Percentiles rank a stretch among this genome's conserved stretches.
phyloP scores from a whole-genome alignment of 2,113 vertebrate species.

The Nestor notabilis region DNA sequence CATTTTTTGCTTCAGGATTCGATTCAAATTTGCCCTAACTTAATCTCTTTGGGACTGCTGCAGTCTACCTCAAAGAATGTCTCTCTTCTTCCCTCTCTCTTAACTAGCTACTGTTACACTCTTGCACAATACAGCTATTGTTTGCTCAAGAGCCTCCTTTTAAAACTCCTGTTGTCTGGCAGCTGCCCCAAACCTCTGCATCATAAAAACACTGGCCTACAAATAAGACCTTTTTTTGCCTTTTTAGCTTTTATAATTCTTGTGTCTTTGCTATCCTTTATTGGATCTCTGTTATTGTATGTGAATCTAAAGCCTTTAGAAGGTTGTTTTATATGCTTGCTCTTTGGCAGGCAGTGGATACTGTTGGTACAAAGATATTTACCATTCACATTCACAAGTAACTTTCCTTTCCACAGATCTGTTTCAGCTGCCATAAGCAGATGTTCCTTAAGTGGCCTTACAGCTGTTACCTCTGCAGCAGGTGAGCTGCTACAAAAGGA shows the following conservation, averaged over 20 bases:
- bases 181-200: constrained; percentile 56
- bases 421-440: constrained; percentile 64
- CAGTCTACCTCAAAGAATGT: constrained; percentile 67
- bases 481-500: constrained; percentile 56
- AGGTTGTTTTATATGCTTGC: not conserved
- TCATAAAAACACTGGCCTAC: constrained; percentile 39
- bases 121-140: constrained; percentile 62
- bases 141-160: constrained; percentile 57
- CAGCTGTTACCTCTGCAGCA: constrained; percentile 72
- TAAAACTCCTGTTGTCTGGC: constrained; percentile 50
- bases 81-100: constrained; percentile 50
- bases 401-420: constrained; percentile 54
- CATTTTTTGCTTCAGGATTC: constrained; percentile 61
- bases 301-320: constrained; percentile 23
- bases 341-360: constrained; percentile 6
- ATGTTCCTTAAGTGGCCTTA: constrained; percentile 72
- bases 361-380: constrained; percentile 30
- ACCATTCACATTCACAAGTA: not conserved
- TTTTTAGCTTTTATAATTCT: constrained; percentile 30
- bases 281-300: not conserved
- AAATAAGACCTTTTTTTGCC: constrained; percentile 4
- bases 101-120: constrained; percentile 58
- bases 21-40: constrained; percentile 58
- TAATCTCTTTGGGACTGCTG: constrained; percentile 56
- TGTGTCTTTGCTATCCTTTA: constrained; percentile 15